Evolutionary conservation across 2,113 vertebrate species (phyloP).

Genomic region (Barbus barbus): DNA sequence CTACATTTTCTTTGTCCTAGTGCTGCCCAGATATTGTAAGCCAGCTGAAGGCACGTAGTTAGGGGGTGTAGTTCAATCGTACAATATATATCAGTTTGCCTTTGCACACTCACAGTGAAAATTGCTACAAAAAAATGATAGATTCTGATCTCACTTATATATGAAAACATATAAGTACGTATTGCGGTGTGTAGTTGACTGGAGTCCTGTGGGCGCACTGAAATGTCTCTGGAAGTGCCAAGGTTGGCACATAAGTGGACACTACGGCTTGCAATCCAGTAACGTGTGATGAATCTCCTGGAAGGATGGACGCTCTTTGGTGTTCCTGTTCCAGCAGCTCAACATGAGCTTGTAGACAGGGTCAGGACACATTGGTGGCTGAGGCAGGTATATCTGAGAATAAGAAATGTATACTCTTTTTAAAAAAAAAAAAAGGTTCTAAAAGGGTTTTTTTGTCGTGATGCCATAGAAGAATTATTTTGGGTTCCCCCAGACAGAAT

Average conservation of each 20-base stretch:
- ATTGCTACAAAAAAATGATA: slow-evolving; percentile 18
- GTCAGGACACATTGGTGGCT: slow-evolving; percentile 89
- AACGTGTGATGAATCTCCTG: slow-evolving; percentile 88
- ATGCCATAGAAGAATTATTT: too few species aligned
- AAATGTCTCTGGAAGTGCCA: slow-evolving; percentile 58
- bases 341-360: slow-evolving; percentile 95
- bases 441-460: too few species aligned
- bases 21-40: slow-evolving; percentile 28
- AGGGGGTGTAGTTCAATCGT: background rate
- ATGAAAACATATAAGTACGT: background rate
- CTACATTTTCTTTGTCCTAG: slow-evolving; percentile 68
- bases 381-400: slow-evolving; percentile 90
- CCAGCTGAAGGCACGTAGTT: slow-evolving; percentile 42
- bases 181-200: slow-evolving; percentile 30
- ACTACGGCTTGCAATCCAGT: slow-evolving; percentile 76
- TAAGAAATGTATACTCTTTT: background rate
- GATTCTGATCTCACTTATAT: background rate
- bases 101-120: slow-evolving; percentile 37
- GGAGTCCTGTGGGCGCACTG: slow-evolving; percentile 54
- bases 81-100: slow-evolving; percentile 11
- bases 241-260: slow-evolving; percentile 9
- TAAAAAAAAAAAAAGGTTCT: too few species aligned
- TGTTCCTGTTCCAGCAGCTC: slow-evolving; percentile 94
- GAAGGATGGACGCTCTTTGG: slow-evolving; percentile 91
- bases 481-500: too few species aligned